A percentile compares a stretch with the other conserved stretches of the same genome.
Conservation (phyloP, 2,797 vertebrate genomes). For the Monodelphis domestica region DNA sequence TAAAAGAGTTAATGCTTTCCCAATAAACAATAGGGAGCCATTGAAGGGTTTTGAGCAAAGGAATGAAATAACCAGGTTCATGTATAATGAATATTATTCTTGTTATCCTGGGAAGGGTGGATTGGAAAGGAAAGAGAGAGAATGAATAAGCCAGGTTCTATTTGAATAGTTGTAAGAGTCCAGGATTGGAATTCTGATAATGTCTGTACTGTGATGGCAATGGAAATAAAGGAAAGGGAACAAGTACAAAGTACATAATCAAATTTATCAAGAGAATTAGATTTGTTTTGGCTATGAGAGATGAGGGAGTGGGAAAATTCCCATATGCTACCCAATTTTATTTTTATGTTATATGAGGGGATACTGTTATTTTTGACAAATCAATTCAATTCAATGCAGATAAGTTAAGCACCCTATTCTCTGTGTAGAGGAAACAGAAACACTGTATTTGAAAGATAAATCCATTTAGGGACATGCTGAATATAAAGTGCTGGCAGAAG, state of each 20-base stretch:
- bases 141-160: not conserved
- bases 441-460: not conserved
- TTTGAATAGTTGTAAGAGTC: not conserved
- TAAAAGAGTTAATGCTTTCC: not conserved
- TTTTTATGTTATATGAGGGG: not conserved
- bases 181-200: not conserved
- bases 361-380: not conserved
- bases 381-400: not conserved
- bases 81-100: not conserved
- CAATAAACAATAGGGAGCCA: not conserved
- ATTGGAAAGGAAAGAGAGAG: not conserved
- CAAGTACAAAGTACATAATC: not conserved
- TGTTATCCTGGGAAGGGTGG: not conserved
- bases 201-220: not conserved
- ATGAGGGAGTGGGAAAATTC: not conserved
- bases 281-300: not conserved
- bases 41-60: not conserved
- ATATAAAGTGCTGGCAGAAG: not conserved
- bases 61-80: not conserved
- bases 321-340: not conserved
- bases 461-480: not conserved
- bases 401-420: not conserved
- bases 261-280: not conserved
- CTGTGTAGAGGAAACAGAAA: not conserved
- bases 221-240: not conserved